A percentile compares a stretch with the other conserved stretches of the same genome.
Conservation (phyloP, 1,140 invertebrate species). For the Bombus confusus region DNA sequence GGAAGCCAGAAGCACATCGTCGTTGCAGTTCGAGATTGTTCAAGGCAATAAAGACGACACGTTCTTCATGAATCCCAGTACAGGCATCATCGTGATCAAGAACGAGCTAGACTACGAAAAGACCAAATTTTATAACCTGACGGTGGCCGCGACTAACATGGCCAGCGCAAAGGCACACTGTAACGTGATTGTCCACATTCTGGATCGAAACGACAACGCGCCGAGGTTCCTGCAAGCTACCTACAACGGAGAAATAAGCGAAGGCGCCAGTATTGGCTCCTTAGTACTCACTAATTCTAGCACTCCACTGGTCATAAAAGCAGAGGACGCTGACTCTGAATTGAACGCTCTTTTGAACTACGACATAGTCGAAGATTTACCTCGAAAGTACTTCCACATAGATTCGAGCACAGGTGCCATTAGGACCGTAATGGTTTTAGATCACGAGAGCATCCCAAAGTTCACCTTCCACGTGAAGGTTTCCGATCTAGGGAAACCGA, state of each 20-base stretch:
- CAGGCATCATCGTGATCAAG: slow-evolving; percentile 90
- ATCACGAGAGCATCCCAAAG: slow-evolving; percentile 89
- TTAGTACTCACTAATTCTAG: slow-evolving; percentile 87
- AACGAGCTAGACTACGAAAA: slow-evolving; percentile 91
- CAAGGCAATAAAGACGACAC: slow-evolving; percentile 88
- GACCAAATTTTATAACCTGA: slow-evolving; percentile 90
- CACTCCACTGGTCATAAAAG: slow-evolving; percentile 90
- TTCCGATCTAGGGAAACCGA: slow-evolving; percentile 92
- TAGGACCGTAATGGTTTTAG: slow-evolving; percentile 88
- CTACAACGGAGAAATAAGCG: slow-evolving; percentile 88
- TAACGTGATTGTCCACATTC: slow-evolving; percentile 88
- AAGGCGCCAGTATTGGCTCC: slow-evolving; percentile 87
- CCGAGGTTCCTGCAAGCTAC: slow-evolving; percentile 88
- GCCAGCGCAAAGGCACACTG: slow-evolving; percentile 87
- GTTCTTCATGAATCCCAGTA: slow-evolving; percentile 93
- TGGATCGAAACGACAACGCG: slow-evolving; percentile 93
- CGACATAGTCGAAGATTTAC: slow-evolving; percentile 91
- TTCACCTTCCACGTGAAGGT: slow-evolving; percentile 94
- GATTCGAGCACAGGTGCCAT: slow-evolving; percentile 95
- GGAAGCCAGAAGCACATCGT: slow-evolving; percentile 90
- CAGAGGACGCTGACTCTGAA: slow-evolving; percentile 90
- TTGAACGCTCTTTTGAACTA: slow-evolving; percentile 92
- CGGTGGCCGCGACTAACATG: slow-evolving; percentile 93
- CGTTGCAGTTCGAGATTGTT: slow-evolving; percentile 92
- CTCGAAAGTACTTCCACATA: slow-evolving; percentile 90